phyloP scores from a whole-genome alignment of 2,113 vertebrate genomes.

The Pelecanoides urinatrix region DNA sequence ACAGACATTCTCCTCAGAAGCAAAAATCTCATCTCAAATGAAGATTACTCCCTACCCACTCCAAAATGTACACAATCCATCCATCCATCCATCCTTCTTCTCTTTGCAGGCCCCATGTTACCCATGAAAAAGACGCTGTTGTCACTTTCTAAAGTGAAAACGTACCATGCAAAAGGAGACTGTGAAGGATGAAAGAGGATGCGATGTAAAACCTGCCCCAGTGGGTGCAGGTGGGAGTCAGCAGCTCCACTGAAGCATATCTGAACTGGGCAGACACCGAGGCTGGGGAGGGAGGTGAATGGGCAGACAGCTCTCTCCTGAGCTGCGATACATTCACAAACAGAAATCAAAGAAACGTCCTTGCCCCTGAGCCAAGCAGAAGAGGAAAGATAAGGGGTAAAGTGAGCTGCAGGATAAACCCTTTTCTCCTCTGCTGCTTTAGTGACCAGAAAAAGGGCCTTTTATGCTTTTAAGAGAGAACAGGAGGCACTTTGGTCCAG shows the following conservation, averaged over 20 bases:
- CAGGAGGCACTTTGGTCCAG: neutral
- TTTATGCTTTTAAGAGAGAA: neutral
- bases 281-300: rapidly evolving
- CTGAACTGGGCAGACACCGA: neutral
- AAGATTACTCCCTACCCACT: neutral
- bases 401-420: too few relatives aligned
- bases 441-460: rapidly evolving
- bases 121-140: neutral
- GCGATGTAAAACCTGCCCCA: neutral
- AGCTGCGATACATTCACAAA: neutral
- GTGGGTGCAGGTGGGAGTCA: neutral
- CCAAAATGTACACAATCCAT: neutral
- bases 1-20: neutral
- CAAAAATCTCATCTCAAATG: neutral
- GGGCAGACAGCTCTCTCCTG: neutral
- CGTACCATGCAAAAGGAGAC: neutral
- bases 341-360: neutral
- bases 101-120: neutral
- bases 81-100: neutral
- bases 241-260: neutral
- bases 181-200: neutral
- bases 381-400: rapidly evolving
- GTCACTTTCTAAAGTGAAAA: neutral
- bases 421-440: neutral
- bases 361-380: neutral